These are phyloP conservation scores for Notothenia rossii DNA, from an alignment of 2,113 vertebrate species.

Conservation along the genomic window DNA sequence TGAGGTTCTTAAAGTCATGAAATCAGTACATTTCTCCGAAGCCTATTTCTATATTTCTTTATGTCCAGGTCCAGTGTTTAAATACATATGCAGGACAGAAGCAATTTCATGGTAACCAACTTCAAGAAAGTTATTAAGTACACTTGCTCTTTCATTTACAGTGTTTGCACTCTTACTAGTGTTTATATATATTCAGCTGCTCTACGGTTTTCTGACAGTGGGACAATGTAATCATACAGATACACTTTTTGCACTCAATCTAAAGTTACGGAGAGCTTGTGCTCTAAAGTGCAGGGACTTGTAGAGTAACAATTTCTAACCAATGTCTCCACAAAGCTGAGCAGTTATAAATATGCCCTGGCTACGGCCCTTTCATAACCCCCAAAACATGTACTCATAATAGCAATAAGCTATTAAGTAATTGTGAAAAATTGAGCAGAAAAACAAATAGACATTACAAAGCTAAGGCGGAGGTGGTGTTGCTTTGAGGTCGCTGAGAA, in stretches of 20 bases:
- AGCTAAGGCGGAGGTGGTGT: constrained; percentile 1
- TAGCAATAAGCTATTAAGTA: constrained; percentile 4
- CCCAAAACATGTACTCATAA: background rate
- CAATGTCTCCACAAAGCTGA: constrained; percentile 4
- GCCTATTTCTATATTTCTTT: background rate
- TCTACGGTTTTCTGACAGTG: background rate
- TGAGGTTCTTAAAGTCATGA: background rate
- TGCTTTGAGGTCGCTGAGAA: background rate
- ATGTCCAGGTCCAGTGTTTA: background rate
- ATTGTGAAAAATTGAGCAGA: constrained; percentile 12
- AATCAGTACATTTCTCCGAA: background rate
- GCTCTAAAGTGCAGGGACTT: background rate
- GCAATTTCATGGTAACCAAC: background rate
- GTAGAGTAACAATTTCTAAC: background rate
- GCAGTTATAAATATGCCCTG: background rate
- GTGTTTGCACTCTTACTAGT: background rate
- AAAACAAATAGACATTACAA: constrained; percentile 14
- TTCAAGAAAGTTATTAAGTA: background rate
- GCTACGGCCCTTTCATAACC: background rate
- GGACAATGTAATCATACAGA: background rate
- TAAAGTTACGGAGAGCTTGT: background rate
- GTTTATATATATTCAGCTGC: background rate
- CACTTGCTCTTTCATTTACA: background rate
- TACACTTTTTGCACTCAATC: background rate
- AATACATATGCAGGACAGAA: background rate